phyloP scores from a whole-genome alignment of 2,888 invertebrate species.

The Neoaliturus tenellus region DNA sequence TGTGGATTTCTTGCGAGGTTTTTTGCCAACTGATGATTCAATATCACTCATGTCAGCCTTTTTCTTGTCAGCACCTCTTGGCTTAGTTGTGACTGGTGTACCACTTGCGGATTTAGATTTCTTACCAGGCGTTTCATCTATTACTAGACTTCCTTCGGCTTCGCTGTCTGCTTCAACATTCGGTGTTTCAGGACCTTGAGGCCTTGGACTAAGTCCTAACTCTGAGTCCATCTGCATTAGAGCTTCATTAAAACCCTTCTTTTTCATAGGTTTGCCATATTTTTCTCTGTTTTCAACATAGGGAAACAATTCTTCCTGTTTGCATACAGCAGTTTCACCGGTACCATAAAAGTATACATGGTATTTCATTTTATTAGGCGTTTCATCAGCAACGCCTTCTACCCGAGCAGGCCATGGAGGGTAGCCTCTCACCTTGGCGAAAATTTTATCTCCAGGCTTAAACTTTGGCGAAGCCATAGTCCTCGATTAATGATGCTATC shows the following conservation, averaged over 20 bases:
- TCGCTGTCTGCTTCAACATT: constrained; percentile 60
- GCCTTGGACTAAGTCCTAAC: constrained; percentile 71
- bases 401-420: constrained; percentile 95
- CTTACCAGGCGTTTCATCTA: constrained; percentile 69
- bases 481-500: not conserved
- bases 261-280: constrained; percentile 86
- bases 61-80: not conserved
- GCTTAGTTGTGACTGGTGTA: constrained; percentile 50
- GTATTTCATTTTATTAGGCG: constrained; percentile 82
- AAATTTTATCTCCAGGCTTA: constrained; percentile 87
- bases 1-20: constrained; percentile 38
- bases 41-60: constrained; percentile 30
- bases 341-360: constrained; percentile 96
- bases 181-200: constrained; percentile 57
- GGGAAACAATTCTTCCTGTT: constrained; percentile 89
- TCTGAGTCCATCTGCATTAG: constrained; percentile 92
- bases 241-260: constrained; percentile 91
- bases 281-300: constrained; percentile 89
- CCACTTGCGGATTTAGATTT: constrained; percentile 58
- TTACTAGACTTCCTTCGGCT: constrained; percentile 67
- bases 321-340: constrained; percentile 89
- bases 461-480: constrained; percentile 38
- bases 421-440: constrained; percentile 98
- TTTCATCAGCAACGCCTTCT: constrained; percentile 74
- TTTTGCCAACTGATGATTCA: constrained; percentile 49